These are phyloP conservation scores for Ascidia mentula DNA, from an alignment of 23 tunicate species.

Conservation along the genomic window DNA sequence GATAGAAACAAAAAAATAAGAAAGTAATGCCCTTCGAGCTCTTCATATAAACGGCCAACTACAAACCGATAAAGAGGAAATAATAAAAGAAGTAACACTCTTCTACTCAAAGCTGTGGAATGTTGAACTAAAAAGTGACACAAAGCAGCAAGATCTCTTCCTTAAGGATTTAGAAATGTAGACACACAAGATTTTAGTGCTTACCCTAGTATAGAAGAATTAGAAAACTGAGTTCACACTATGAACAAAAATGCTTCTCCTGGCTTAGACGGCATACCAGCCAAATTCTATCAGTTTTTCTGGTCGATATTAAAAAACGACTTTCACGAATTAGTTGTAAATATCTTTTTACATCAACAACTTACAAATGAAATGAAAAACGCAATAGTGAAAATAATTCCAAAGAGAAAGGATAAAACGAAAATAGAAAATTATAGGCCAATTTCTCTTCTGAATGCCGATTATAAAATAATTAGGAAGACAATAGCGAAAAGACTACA, in stretches of 20 bases:
- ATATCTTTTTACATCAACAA: background rate
- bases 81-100: background rate
- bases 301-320: background rate
- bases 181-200: background rate
- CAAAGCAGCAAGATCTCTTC: background rate
- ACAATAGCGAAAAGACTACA: background rate
- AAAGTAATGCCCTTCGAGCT: background rate
- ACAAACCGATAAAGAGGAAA: background rate
- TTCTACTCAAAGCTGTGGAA: slow-evolving; percentile 28
- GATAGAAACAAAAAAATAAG: background rate
- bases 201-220: too few relatives aligned
- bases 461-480: slow-evolving; percentile 37
- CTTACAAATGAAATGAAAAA: background rate
- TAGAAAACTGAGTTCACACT: background rate
- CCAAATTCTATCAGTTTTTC: background rate
- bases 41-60: background rate
- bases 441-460: slow-evolving; percentile 25
- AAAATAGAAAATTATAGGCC: slow-evolving; percentile 34
- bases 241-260: slow-evolving; percentile 12
- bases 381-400: slow-evolving; percentile 14
- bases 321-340: slow-evolving; percentile 3
- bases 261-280: slow-evolving; percentile 27
- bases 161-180: background rate
- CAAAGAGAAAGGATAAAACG: slow-evolving; percentile 17
- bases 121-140: too few relatives aligned